Evolutionary conservation across 2,797 vertebrate genomes (phyloP).

Genomic region (Anolis apletophallus): DNA sequence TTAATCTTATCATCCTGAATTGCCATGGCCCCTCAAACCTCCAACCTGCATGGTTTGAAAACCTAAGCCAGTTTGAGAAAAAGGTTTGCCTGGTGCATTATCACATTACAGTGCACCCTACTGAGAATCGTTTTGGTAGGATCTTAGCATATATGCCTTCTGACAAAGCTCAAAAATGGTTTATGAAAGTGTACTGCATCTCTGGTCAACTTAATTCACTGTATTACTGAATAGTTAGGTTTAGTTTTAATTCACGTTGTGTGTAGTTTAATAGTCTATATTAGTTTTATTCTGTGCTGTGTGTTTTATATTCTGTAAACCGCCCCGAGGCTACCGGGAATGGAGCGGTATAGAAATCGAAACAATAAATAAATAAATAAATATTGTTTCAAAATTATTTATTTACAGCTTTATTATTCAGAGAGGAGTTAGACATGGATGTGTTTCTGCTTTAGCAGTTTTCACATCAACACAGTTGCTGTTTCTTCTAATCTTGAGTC

Average conservation of each 20-base stretch:
- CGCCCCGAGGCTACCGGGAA: no score
- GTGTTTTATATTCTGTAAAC: no score
- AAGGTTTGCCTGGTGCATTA: neutral
- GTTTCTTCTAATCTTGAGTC: neutral
- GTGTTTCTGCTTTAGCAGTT: constrained; percentile 56
- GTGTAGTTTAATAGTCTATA: no score
- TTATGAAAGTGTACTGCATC: neutral
- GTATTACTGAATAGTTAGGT: no score
- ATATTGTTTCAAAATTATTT: constrained; percentile 27
- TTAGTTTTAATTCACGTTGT: no score
- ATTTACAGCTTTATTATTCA: neutral
- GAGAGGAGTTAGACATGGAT: constrained; percentile 34
- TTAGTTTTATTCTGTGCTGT: no score
- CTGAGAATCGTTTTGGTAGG: constrained; percentile 25
- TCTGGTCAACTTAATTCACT: no score
- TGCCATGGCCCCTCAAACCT: neutral
- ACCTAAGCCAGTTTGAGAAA: constrained; percentile 16
- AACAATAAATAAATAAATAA: no score
- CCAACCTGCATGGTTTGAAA: neutral
- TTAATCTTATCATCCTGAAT: neutral
- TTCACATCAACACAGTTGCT: neutral
- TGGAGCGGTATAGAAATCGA: no score
- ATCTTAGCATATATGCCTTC: neutral
- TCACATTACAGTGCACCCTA: neutral
- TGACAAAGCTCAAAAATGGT: neutral